phyloP scores from a whole-genome alignment of 30 jellyfish, hydroid and myxozoan species.

The Pelagia noctiluca region DNA sequence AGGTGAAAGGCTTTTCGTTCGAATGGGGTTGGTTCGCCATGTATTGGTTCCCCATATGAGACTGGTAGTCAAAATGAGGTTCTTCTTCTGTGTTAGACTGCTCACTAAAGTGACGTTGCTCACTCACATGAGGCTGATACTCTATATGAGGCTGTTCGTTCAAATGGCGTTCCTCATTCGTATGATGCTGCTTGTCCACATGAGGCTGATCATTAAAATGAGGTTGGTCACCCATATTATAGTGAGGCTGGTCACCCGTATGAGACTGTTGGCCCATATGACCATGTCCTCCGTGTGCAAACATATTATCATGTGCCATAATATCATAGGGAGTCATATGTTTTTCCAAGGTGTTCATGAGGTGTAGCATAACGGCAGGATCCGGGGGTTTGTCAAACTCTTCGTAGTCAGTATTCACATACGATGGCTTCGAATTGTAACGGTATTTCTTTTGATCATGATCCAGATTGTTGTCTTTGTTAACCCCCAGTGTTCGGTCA shows the following conservation, averaged over 20 bases:
- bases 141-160: too few species aligned
- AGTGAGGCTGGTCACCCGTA: slow-evolving; percentile 2
- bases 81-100: too few species aligned
- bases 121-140: too few species aligned
- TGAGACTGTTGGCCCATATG: background rate
- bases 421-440: background rate
- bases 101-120: too few species aligned
- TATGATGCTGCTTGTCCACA: background rate
- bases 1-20: too few species aligned
- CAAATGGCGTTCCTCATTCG: slow-evolving; percentile 13
- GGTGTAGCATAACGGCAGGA: background rate
- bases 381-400: background rate
- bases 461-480: background rate
- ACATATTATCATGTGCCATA: background rate
- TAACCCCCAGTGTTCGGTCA: slow-evolving; percentile 24
- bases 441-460: background rate
- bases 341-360: slow-evolving; percentile 2
- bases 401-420: background rate
- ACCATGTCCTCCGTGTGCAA: background rate
- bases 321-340: background rate
- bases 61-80: too few species aligned
- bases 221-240: background rate
- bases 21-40: too few species aligned
- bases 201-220: background rate
- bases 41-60: too few species aligned